Percentiles rank a stretch among this genome's conserved stretches.
These are phyloP conservation scores for Agapornis roseicollis DNA, from an alignment of 2,113 vertebrate genomes.

Conservation along the genomic window DNA sequence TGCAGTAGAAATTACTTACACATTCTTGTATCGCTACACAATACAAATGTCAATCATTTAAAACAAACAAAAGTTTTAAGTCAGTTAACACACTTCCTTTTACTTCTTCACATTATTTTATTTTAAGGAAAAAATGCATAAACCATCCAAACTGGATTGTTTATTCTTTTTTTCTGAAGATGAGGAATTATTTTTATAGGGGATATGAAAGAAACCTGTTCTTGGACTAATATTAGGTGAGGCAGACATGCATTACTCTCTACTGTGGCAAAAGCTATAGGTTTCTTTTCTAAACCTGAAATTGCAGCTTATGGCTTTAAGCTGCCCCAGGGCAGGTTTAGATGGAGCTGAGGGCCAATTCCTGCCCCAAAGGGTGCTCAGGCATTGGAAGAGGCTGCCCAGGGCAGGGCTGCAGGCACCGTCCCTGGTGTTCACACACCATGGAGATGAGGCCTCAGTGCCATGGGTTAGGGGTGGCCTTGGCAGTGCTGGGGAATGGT, in stretches of 20 bases:
- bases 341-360: not conserved
- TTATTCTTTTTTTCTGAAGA: not conserved
- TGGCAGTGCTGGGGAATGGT: not conserved
- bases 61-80: constrained; percentile 25
- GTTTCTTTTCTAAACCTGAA: not conserved
- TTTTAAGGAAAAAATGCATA: not conserved
- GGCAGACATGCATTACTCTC: not conserved
- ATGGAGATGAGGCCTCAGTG: not conserved
- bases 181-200: not conserved
- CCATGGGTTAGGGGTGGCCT: not conserved
- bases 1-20: constrained; percentile 3
- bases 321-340: not conserved
- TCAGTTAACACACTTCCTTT: not conserved
- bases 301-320: not conserved
- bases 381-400: not conserved
- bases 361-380: not conserved
- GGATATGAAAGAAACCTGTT: not conserved
- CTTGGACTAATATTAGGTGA: not conserved
- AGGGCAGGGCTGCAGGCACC: not conserved
- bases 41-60: constrained; percentile 35
- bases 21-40: not conserved
- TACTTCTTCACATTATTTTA: not conserved
- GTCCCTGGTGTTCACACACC: not conserved
- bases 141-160: not conserved
- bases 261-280: not conserved